Evolutionary conservation across 23 tunicate genomes (phyloP), one percentile per base, ranked within the genome.

Genomic region (Aplidium turbinatum): DNA sequence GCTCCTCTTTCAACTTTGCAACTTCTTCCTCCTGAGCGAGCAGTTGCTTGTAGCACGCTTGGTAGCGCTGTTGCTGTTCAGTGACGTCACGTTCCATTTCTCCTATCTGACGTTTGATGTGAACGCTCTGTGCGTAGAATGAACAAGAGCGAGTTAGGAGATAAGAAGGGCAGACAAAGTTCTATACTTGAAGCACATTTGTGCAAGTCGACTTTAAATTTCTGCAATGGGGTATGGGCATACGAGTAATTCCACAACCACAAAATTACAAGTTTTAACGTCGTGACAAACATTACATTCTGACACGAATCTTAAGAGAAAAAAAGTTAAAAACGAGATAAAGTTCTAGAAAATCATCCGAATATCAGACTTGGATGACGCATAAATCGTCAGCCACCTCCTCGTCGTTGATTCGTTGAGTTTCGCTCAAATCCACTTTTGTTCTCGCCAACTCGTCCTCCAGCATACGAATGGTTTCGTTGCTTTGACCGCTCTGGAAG

Each of bases 371-470:
- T n/a, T n/a, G n/a, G n/a, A n/a, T n/a, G n/a, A n/a, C n/a, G n/a
- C n/a, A n/a, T n/a, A n/a, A n/a, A n/a, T n/a, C n/a, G n/a, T n/a
- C n/a, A n/a, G 22, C 3, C 5, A 88, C 87, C 66, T 88, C 96
- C 19, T 88, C 96, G 34, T 88, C 87, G 45, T 38, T 81, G n/a
- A 54, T 55, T 36, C 87, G 56, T 6, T 68, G 65, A 19, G 96
- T 81, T 76, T 88, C 96, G 39, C 77, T 66, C 33, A 88, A 62
- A 75, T 88, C 96, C 19, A 88, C 96, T 60, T 87, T 31, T 1
- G 96, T 39, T 62, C 51, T 68, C 27, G 96, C 96, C 26, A 88
- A 83, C 69, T 88, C 96, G 32, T 88, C 96, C 51, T 88, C 96
- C 42, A 88, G 30, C 78, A 88, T 75, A 33, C 82, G 78, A 28